phyloP scores from a whole-genome alignment of 1,140 invertebrate genomes.

The Drosophila kepulauana region DNA sequence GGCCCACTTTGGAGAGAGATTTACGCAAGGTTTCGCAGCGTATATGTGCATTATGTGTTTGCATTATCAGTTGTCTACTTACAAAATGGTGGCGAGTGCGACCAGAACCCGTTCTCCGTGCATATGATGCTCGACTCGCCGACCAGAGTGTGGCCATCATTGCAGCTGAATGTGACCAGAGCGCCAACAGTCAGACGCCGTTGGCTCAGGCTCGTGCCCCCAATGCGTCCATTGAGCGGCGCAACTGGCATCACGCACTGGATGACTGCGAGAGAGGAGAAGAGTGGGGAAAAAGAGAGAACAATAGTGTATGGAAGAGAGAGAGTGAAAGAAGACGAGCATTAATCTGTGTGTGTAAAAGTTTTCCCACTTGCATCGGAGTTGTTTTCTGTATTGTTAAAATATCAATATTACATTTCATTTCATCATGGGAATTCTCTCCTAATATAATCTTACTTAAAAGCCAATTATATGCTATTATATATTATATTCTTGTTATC shows the following conservation, averaged over 20 bases:
- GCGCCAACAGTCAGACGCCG: slow-evolving; percentile 90
- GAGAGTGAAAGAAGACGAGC: neutral
- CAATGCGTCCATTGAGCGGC: slow-evolving; percentile 90
- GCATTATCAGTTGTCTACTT: slow-evolving; percentile 78
- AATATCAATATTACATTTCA: no score
- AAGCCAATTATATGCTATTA: no score
- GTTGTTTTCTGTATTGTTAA: neutral
- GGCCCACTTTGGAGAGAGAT: slow-evolving; percentile 65
- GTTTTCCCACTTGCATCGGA: neutral
- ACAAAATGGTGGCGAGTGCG: slow-evolving; percentile 93
- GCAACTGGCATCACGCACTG: slow-evolving; percentile 90
- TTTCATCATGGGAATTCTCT: no score
- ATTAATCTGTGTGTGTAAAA: neutral
- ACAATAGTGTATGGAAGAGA: neutral
- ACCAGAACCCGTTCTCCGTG: slow-evolving; percentile 94
- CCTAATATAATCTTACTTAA: no score
- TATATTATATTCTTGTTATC: no score
- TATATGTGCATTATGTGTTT: slow-evolving; percentile 65
- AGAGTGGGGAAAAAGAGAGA: slow-evolving; percentile 41
- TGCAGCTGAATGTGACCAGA: slow-evolving; percentile 92
- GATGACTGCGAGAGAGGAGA: slow-evolving; percentile 88
- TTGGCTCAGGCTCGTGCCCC: slow-evolving; percentile 85
- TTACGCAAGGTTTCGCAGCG: slow-evolving; percentile 61
- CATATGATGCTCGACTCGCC: slow-evolving; percentile 93
- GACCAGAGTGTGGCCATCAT: slow-evolving; percentile 89